Evolutionary conservation across 64 coral and sea anemone species (phyloP).

Genomic region (Montipora cactus): DNA sequence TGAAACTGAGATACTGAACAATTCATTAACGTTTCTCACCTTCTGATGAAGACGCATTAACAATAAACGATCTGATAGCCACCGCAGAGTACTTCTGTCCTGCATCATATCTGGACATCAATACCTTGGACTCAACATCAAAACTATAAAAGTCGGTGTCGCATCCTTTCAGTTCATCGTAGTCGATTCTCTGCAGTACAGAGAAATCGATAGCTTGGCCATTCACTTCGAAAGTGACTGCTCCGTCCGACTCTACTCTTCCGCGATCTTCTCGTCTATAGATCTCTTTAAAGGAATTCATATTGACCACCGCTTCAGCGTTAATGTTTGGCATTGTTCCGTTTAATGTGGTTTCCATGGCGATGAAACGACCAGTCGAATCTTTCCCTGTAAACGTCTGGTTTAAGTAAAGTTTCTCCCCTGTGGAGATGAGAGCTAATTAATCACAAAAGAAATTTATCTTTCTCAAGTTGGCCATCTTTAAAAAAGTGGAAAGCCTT

Average conservation of each 20-base stretch:
- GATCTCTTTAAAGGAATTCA: conserved; percentile 59
- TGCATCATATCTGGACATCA: conserved; percentile 17
- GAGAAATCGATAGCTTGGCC: conserved; percentile 55
- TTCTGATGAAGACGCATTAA: conserved; percentile 14
- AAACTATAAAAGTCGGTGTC: conserved; percentile 21
- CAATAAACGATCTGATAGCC: conserved; percentile 10
- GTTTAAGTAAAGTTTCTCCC: conserved; percentile 48
- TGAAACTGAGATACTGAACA: too few species aligned
- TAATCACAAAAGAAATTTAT: too few species aligned
- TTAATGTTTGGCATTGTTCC: conserved; percentile 65
- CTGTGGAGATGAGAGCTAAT: not conserved
- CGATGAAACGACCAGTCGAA: not conserved
- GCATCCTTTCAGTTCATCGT: conserved; percentile 67
- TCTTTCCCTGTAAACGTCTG: conserved; percentile 69
- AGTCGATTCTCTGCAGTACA: conserved; percentile 70
- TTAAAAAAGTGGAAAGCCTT: too few species aligned
- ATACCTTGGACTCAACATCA: conserved; percentile 14
- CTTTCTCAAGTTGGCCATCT: too few species aligned
- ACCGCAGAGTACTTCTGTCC: not conserved
- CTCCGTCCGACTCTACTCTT: conserved; percentile 66
- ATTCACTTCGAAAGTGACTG: conserved; percentile 72
- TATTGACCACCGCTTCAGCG: conserved; percentile 24
- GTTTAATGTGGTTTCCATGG: conserved; percentile 50
- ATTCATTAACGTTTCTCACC: not conserved
- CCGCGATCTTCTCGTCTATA: conserved; percentile 51